Conservation (phyloP, 2,113 vertebrate genomes). For the Tragelaphus scriptus region DNA sequence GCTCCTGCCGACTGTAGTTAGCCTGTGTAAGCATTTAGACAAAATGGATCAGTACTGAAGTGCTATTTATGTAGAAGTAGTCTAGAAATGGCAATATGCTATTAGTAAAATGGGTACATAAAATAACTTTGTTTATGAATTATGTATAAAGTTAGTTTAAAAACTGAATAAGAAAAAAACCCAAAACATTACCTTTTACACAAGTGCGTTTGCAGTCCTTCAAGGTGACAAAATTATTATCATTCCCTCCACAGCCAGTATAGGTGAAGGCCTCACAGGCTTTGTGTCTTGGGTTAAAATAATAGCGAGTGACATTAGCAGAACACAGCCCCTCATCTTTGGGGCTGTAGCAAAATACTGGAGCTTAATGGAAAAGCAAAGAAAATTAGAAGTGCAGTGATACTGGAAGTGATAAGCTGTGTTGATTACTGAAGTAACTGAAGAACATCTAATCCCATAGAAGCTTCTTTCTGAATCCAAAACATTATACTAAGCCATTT, state of each 20-base stretch:
- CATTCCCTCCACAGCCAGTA: conserved; percentile 91
- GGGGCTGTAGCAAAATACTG: conserved; percentile 86
- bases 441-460: conserved; percentile 2
- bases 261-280: conserved; percentile 89
- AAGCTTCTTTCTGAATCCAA: not conserved
- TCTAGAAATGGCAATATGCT: not conserved
- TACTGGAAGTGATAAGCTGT: not conserved
- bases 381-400: not conserved
- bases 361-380: conserved; percentile 73
- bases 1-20: not conserved
- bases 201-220: conserved; percentile 85
- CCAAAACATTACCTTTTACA: conserved; percentile 76
- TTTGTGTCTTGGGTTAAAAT: conserved; percentile 84
- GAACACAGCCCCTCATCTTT: conserved; percentile 89
- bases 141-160: conserved; percentile 1
- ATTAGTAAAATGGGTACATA: conserved; percentile 14
- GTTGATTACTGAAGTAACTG: not conserved
- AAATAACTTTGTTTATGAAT: conserved; percentile 21
- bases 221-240: conserved; percentile 90
- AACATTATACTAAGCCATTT: not conserved
- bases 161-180: not conserved
- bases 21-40: not conserved
- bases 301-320: conserved; percentile 89
- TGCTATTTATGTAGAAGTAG: not conserved
- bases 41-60: not conserved